These are phyloP conservation scores for Steinernema feltiae DNA, from an alignment of 1,140 invertebrate genomes.

Conservation along the genomic window DNA sequence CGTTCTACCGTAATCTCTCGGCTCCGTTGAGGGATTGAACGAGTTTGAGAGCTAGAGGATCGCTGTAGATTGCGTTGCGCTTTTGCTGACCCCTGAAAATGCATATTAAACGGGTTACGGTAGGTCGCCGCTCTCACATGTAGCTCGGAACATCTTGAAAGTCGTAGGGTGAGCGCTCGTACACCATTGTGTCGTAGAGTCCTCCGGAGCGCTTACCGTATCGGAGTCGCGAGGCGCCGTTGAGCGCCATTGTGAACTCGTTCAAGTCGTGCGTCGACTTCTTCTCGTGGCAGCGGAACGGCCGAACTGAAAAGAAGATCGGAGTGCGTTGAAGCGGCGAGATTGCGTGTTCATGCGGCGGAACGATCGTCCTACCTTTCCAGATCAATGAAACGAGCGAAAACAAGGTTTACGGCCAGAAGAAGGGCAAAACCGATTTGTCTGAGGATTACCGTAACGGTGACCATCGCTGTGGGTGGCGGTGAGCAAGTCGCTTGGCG, in stretches of 20 bases:
- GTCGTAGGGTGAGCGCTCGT: not conserved
- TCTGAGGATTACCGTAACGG: not conserved
- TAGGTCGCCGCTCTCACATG: not conserved
- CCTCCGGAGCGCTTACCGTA: not conserved
- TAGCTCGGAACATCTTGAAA: not conserved
- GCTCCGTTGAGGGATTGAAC: not conserved
- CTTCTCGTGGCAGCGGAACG: not conserved
- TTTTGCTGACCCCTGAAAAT: not conserved
- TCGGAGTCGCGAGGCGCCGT: conserved; percentile 2
- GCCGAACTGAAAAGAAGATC: too few relatives aligned
- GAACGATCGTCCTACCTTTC: not conserved
- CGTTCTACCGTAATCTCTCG: not conserved
- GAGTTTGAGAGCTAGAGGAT: not conserved
- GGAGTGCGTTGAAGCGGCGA: not conserved
- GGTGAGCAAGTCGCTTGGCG: too few relatives aligned
- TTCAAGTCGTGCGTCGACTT: conserved; percentile 1
- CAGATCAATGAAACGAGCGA: conserved; percentile 3
- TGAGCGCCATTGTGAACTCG: not conserved
- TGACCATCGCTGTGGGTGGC: not conserved
- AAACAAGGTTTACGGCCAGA: not conserved
- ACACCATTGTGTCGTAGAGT: not conserved
- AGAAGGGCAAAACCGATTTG: not conserved
- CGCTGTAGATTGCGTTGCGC: not conserved
- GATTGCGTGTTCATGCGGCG: too few relatives aligned
- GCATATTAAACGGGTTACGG: not conserved